A percentile compares a stretch with the other conserved stretches of the same genome.
Evolutionary conservation across 35 echinoderm and acorn worm genomes (phyloP).

Genomic region (Eucidaris tribuloides): DNA sequence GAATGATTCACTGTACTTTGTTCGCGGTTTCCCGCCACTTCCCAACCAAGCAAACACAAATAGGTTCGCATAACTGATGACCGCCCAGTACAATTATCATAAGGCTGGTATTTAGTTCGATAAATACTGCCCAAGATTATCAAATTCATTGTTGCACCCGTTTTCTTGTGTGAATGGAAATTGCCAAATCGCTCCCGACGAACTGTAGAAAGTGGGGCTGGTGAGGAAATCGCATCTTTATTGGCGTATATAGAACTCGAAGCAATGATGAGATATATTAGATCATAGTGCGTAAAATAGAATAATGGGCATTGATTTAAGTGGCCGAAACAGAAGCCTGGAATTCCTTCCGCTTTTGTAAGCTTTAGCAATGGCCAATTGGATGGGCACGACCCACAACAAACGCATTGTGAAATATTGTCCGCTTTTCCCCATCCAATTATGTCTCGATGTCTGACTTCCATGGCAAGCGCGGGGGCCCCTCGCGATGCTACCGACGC

Average conservation of each 20-base stretch:
- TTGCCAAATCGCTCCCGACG: background rate
- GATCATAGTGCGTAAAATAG: background rate
- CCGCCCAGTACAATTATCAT: conserved; percentile 20
- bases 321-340: too few relatives aligned
- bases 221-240: conserved; percentile 13
- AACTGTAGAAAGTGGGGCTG: background rate
- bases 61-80: too few relatives aligned
- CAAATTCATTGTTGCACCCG: background rate
- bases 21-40: too few relatives aligned
- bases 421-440: conserved; percentile 13
- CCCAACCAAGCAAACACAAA: too few relatives aligned
- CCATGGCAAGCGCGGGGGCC: too few relatives aligned
- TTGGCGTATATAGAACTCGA: background rate
- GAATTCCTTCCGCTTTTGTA: too few relatives aligned
- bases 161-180: background rate
- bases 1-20: too few relatives aligned
- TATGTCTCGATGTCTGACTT: background rate
- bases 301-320: conserved; percentile 12
- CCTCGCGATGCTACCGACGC: too few relatives aligned
- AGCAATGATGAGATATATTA: background rate
- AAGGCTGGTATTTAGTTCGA: conserved; percentile 23
- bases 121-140: conserved; percentile 11
- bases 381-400: background rate
- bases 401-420: conserved; percentile 2
- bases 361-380: background rate